phyloP scores from a whole-genome alignment of 2,888 invertebrate genomes.

The Nyleta sp. region DNA sequence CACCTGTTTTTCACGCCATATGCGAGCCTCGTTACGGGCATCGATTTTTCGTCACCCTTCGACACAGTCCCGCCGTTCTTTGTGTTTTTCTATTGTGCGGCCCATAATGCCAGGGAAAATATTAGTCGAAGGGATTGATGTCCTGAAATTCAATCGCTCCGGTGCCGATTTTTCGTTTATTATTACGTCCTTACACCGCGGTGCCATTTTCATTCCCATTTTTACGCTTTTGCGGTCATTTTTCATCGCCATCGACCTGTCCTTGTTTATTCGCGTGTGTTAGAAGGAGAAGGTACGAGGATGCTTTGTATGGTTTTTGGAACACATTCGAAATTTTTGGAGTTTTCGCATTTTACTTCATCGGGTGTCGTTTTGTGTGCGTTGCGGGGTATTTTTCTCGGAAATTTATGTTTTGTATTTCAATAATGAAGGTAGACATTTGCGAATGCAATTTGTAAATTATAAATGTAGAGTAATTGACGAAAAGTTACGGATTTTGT shows the following conservation, averaged over 20 bases:
- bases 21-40: constrained; percentile 50
- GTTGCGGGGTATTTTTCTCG: too few relatives aligned
- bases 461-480: too few relatives aligned
- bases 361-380: too few relatives aligned
- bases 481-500: too few relatives aligned
- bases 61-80: constrained; percentile 47
- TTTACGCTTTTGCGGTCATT: too few relatives aligned
- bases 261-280: neutral
- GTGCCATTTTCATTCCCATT: constrained; percentile 5
- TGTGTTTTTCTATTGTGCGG: constrained; percentile 42
- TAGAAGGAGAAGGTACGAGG: too few relatives aligned
- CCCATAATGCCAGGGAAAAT: constrained; percentile 35
- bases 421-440: too few relatives aligned
- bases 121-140: constrained; percentile 26
- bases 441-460: too few relatives aligned
- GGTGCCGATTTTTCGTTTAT: constrained; percentile 2
- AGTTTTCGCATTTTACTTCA: too few relatives aligned
- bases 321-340: too few relatives aligned
- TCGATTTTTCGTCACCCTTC: constrained; percentile 62
- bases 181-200: neutral
- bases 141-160: constrained; percentile 16
- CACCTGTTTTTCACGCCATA: constrained; percentile 64
- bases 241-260: neutral
- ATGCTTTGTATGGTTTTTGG: too few relatives aligned
- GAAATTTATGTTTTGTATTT: too few relatives aligned